Percentiles rank a stretch among this genome's conserved stretches.
phyloP scores from a whole-genome alignment of 2,888 invertebrate genomes.

The Drosophila seclusa region DNA sequence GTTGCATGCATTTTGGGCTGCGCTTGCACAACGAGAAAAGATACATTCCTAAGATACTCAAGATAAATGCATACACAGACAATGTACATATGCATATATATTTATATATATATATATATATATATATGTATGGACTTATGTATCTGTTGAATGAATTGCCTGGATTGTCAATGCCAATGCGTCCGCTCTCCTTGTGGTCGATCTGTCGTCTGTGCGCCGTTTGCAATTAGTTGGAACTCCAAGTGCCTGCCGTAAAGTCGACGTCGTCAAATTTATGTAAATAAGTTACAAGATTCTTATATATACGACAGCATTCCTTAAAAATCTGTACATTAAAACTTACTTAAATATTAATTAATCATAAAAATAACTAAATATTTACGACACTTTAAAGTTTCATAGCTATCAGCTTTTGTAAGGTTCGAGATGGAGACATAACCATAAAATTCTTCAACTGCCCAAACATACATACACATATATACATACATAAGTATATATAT shows the following conservation, averaged over 20 bases:
- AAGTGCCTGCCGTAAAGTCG: slow-evolving; percentile 36
- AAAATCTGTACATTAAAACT: neutral
- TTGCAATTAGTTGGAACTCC: slow-evolving; percentile 71
- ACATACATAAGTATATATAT: neutral
- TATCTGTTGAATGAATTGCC: slow-evolving; percentile 47
- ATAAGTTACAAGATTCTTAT: neutral
- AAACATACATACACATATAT: neutral
- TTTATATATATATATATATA: neutral
- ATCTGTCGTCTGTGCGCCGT: slow-evolving; percentile 22
- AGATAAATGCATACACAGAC: slow-evolving; percentile 56
- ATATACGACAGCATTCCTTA: neutral
- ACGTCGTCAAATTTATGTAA: neutral
- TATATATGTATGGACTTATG: slow-evolving; percentile 18
- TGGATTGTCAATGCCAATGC: slow-evolving; percentile 62
- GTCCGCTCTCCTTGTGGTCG: slow-evolving; percentile 42
- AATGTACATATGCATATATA: slow-evolving; percentile 9
- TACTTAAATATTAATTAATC: neutral
- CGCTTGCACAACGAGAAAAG: slow-evolving; percentile 63
- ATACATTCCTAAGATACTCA: slow-evolving; percentile 77
- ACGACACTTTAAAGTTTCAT: neutral
- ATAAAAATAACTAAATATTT: neutral
- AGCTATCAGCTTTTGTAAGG: neutral
- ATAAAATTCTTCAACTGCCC: neutral
- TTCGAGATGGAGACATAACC: neutral
- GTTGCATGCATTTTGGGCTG: slow-evolving; percentile 57